These are phyloP conservation scores for Tanypteryx hageni DNA, from an alignment of 2,888 invertebrate species.

Conservation along the genomic window DNA sequence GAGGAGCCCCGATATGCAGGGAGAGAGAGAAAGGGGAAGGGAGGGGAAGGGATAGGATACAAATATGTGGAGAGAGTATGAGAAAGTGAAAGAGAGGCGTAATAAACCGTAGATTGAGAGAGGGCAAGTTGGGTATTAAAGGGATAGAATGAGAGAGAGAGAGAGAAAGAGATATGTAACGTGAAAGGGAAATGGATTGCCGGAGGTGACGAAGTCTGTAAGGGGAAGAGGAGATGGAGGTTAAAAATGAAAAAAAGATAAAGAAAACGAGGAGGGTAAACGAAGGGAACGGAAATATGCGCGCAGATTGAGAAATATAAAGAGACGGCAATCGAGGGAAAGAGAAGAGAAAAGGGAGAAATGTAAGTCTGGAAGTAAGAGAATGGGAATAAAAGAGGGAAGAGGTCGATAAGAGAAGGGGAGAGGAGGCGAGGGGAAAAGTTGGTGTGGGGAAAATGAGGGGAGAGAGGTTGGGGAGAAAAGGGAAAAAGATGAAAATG, in stretches of 20 bases:
- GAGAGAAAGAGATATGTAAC: not conserved
- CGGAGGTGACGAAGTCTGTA: not conserved
- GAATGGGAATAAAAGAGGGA: not conserved
- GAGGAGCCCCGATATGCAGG: not conserved
- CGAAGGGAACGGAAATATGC: slow-evolving; percentile 6
- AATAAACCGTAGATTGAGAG: not conserved
- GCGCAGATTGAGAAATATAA: slow-evolving; percentile 29
- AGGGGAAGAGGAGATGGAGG: not conserved
- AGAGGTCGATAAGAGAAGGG: not conserved
- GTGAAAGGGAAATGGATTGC: not conserved
- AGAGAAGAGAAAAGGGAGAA: not conserved
- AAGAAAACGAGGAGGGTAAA: not conserved
- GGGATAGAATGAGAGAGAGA: not conserved
- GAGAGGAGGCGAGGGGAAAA: not conserved
- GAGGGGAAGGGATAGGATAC: too few relatives aligned
- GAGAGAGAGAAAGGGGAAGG: too few relatives aligned
- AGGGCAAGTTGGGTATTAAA: not conserved
- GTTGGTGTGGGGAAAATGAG: not conserved
- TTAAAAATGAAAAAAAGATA: not conserved
- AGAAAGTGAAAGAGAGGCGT: too few relatives aligned
- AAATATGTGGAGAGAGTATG: not conserved
- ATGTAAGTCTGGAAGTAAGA: not conserved
- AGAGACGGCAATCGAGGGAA: slow-evolving; percentile 13
- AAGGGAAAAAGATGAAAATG: too few relatives aligned
- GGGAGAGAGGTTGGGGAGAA: not conserved